Conservation (phyloP, 2,113 vertebrate species). For the Dasyornis broadbenti region DNA sequence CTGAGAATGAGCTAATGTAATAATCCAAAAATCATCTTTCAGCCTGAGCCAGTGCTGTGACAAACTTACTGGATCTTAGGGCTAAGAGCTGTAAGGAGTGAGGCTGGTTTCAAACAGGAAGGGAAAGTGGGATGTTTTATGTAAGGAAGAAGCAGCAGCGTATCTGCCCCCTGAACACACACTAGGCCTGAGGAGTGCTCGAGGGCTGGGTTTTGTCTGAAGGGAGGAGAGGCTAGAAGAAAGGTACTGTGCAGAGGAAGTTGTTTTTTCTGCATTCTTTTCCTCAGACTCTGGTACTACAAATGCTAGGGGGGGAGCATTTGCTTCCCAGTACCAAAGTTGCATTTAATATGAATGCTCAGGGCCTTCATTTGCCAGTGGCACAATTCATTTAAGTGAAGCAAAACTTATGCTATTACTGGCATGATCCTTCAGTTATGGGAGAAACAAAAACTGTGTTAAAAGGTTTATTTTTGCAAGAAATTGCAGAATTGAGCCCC, state of each 20-base stretch:
- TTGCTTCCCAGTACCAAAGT: constrained; percentile 15
- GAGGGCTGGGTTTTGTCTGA: background rate
- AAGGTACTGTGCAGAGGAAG: background rate
- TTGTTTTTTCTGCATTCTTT: background rate
- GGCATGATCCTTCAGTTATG: background rate
- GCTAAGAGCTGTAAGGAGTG: background rate
- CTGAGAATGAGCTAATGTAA: background rate
- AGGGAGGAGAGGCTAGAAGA: background rate
- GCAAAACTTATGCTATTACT: background rate
- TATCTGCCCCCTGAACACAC: background rate
- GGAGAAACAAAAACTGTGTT: background rate
- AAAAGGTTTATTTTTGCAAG: background rate
- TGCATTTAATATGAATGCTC: constrained; percentile 25
- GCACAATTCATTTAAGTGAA: background rate
- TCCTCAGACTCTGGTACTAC: background rate
- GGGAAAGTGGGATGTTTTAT: background rate
- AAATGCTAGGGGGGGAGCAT: background rate
- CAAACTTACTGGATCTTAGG: background rate
- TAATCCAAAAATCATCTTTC: background rate
- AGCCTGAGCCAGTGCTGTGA: background rate
- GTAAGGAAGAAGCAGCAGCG: background rate
- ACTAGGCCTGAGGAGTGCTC: background rate
- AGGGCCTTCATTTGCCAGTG: background rate
- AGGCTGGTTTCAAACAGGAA: background rate
- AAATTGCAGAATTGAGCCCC: background rate